Conservation (phyloP, 2,113 vertebrate species). For the Pluvialis apricaria region DNA sequence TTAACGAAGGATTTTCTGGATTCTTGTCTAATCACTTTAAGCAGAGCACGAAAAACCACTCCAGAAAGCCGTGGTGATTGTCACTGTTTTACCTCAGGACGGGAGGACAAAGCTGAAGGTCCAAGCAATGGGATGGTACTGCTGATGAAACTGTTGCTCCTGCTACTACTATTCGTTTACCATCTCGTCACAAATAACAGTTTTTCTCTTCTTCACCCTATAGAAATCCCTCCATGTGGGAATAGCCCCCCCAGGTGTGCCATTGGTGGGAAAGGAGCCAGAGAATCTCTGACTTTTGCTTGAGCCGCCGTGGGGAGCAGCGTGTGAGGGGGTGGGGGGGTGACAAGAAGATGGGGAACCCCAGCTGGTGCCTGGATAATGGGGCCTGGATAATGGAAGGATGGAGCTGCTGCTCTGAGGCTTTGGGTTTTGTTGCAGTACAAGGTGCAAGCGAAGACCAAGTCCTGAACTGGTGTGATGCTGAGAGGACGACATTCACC, state of each 20-base stretch:
- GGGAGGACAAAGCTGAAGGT: background rate
- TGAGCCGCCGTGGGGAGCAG: background rate
- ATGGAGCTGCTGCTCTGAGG: background rate
- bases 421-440: too few species aligned
- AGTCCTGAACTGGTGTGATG: background rate
- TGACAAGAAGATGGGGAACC: background rate
- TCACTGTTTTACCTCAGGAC: background rate
- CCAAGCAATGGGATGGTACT: background rate
- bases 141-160: background rate
- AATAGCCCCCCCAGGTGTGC: background rate
- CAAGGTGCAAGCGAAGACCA: background rate
- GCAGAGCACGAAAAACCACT: background rate
- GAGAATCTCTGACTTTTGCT: background rate
- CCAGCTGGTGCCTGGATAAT: background rate
- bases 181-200: rapidly evolving
- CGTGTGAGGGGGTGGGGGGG: too few species aligned
- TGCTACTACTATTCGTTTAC: background rate
- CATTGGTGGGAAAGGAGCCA: background rate
- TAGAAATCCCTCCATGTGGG: background rate
- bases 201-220: background rate
- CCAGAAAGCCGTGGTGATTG: background rate
- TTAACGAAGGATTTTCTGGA: background rate
- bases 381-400: background rate
- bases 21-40: background rate
- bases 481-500: background rate